Percentiles rank a stretch among this genome's conserved stretches.
Evolutionary conservation across 2,113 vertebrate genomes (phyloP).

Genomic region (Butorides virescens): DNA sequence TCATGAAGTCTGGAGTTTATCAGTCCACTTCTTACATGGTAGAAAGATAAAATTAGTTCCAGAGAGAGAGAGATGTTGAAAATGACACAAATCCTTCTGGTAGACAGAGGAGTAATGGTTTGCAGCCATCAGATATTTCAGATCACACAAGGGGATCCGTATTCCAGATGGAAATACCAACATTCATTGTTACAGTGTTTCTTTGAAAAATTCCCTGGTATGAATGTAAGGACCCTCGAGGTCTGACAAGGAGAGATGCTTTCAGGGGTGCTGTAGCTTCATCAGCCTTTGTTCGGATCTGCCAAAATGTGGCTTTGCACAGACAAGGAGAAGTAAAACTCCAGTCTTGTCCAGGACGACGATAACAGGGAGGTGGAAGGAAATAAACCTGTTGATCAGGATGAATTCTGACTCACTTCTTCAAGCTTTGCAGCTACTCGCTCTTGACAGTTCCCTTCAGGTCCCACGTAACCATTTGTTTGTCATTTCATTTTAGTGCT

Average conservation of each 20-base stretch:
- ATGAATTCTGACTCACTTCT: not conserved
- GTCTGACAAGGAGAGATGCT: not conserved
- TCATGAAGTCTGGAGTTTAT: constrained; percentile 17
- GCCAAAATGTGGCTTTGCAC: not conserved
- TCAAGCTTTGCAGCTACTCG: not conserved
- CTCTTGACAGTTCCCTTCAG: not conserved
- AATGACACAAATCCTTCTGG: not conserved
- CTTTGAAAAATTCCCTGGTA: not conserved
- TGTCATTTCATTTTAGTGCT: not conserved
- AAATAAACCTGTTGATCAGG: not conserved
- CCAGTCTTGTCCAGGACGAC: not conserved
- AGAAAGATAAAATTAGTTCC: constrained; percentile 43
- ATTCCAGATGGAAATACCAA: not conserved
- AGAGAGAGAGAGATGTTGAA: not conserved
- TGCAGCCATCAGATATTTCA: constrained; percentile 5
- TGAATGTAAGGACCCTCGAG: not conserved
- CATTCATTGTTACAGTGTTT: not conserved
- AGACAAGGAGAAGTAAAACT: not conserved
- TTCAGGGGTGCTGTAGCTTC: not conserved
- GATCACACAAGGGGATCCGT: not conserved
- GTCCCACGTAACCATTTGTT: accelerated
- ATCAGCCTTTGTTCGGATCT: not conserved
- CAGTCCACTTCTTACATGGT: not conserved
- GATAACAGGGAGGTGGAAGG: not conserved
- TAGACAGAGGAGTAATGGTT: not conserved